Evolutionary conservation across 2,113 vertebrate species (phyloP).

Genomic region (Oryzias woworae): DNA sequence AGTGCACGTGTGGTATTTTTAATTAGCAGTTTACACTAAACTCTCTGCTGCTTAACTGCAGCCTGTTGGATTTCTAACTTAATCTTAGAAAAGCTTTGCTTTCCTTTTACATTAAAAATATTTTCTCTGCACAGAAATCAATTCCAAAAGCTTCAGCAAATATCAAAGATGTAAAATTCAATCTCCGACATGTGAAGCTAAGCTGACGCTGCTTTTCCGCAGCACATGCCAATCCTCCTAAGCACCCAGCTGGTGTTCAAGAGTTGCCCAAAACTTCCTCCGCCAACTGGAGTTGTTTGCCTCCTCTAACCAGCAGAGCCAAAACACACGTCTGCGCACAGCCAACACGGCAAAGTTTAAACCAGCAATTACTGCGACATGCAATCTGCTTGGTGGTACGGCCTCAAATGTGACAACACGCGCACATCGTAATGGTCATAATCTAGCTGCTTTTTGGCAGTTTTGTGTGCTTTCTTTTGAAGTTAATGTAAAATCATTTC

Average conservation of each 20-base stretch:
- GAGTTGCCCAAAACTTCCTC: constrained; percentile 43
- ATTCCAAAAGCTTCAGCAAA: constrained; percentile 3
- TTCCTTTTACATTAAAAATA: no score
- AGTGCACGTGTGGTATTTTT: no score
- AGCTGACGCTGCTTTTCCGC: constrained; percentile 26
- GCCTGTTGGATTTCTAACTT: no score
- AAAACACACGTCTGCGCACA: constrained; percentile 41
- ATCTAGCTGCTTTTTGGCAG: no score
- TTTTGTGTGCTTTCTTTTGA: neutral
- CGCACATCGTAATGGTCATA: no score
- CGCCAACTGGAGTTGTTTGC: constrained; percentile 41
- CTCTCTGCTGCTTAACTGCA: no score
- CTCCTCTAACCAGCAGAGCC: constrained; percentile 17
- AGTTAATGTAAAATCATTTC: constrained; percentile 23
- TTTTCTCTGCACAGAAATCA: no score
- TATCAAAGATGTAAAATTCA: constrained; percentile 17
- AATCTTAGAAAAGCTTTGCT: no score
- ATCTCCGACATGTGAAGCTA: constrained; percentile 28
- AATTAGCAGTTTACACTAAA: no score
- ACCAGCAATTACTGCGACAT: constrained; percentile 3
- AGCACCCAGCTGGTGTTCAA: constrained; percentile 53
- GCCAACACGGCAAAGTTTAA: constrained; percentile 18
- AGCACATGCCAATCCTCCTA: constrained; percentile 34
- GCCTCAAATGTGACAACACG: no score
- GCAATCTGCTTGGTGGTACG: constrained; percentile 1